A percentile compares a stretch with the other conserved stretches of the same genome.
Conservation (phyloP, 2,888 invertebrate genomes). For the Orthosia cruda region DNA sequence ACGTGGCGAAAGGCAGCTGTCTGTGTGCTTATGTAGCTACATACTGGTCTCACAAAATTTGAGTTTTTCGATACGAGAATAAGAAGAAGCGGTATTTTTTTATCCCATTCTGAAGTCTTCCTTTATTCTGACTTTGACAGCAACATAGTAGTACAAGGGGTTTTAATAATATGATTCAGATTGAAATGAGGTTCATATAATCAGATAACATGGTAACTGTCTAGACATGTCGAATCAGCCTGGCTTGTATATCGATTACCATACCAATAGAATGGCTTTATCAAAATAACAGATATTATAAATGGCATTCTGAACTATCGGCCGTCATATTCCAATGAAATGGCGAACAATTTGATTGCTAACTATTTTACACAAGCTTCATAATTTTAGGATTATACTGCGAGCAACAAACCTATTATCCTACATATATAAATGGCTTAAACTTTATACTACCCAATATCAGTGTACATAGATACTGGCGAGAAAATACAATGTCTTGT, state of each 20-base stretch:
- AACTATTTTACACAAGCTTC: not conserved
- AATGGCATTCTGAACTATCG: conserved; percentile 7
- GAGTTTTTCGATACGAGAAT: too few species aligned
- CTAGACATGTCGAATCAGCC: conserved; percentile 50
- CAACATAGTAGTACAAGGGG: not conserved
- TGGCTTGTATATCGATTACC: conserved; percentile 28
- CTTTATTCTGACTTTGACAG: conserved; percentile 4
- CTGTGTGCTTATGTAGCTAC: too few species aligned
- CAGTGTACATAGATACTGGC: conserved; percentile 1
- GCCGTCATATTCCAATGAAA: conserved; percentile 6
- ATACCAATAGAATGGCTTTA: conserved; percentile 23
- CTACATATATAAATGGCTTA: conserved; percentile 5
- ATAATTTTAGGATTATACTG: not conserved
- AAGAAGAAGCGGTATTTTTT: too few species aligned
- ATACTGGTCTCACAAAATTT: too few species aligned
- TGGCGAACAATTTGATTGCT: conserved; percentile 1
- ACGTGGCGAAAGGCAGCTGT: too few species aligned
- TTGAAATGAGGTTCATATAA: conserved; percentile 17
- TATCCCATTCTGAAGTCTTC: too few species aligned
- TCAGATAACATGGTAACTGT: conserved; percentile 42
- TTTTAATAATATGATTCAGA: conserved; percentile 31
- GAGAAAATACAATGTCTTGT: conserved; percentile 15
- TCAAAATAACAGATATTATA: conserved; percentile 21
- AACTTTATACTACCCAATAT: conserved; percentile 12
- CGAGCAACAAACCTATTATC: conserved; percentile 25